phyloP scores from a whole-genome alignment of 2,797 vertebrate genomes.

The Sphenodon punctatus region DNA sequence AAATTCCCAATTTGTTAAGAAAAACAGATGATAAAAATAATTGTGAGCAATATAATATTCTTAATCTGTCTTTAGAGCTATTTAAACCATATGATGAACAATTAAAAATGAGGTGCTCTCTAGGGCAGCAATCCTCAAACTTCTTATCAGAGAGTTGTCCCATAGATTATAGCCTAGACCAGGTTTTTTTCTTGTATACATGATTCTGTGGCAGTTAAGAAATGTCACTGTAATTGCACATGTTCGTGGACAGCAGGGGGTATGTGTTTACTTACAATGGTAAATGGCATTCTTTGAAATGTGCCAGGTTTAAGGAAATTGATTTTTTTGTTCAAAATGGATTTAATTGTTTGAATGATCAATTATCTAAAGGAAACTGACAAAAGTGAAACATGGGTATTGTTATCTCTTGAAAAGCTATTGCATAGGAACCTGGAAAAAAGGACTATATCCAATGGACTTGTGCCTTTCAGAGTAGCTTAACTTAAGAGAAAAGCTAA shows the following conservation, averaged over 20 bases:
- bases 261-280: background rate
- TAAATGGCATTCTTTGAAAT: background rate
- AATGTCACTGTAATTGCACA: background rate
- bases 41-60: background rate
- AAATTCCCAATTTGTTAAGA: background rate
- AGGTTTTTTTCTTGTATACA: background rate
- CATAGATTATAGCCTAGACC: no score
- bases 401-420: background rate
- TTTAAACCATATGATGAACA: no score
- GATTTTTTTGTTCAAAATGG: background rate
- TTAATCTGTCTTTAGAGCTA: background rate
- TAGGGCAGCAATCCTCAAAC: no score
- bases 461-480: no score
- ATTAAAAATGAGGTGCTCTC: no score
- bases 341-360: conserved; percentile 11
- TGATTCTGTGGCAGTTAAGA: background rate
- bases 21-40: background rate
- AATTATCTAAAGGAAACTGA: background rate
- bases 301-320: background rate
- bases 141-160: no score
- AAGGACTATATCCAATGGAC: rapidly evolving
- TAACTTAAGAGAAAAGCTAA: rapidly evolving
- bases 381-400: background rate
- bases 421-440: background rate
- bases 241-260: background rate